These are phyloP conservation scores for Dasypolia templi DNA, from an alignment of 2,888 invertebrate species.

Conservation along the genomic window DNA sequence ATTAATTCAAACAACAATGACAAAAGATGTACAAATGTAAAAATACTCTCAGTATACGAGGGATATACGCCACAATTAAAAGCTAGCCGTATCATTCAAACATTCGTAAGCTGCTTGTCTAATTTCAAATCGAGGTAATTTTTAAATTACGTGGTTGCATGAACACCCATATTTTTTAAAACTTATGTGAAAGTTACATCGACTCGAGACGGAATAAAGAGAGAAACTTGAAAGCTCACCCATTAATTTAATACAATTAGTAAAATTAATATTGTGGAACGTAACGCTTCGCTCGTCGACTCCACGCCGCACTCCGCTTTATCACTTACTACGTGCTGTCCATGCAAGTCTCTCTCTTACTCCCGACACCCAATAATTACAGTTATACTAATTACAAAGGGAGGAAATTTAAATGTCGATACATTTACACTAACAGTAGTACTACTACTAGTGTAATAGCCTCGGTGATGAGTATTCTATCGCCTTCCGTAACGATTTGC, in stretches of 20 bases:
- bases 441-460: constrained; percentile 40
- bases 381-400: constrained; percentile 71
- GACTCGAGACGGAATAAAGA: constrained; percentile 65
- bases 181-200: constrained; percentile 71
- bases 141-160: constrained; percentile 61
- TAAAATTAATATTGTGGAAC: constrained; percentile 84
- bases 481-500: constrained; percentile 42
- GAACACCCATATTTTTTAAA: constrained; percentile 67
- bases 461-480: constrained; percentile 64
- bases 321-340: constrained; percentile 55
- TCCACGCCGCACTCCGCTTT: constrained; percentile 68
- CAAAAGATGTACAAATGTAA: constrained; percentile 33
- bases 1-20: constrained; percentile 56
- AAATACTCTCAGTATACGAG: constrained; percentile 39
- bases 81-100: constrained; percentile 36
- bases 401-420: constrained; percentile 69
- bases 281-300: constrained; percentile 73
- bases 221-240: constrained; percentile 79
- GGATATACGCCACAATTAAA: constrained; percentile 38
- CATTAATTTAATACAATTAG: constrained; percentile 83
- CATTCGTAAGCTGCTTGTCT: constrained; percentile 41
- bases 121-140: constrained; percentile 62
- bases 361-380: constrained; percentile 68
- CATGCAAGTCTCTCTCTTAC: constrained; percentile 63
- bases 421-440: constrained; percentile 62